A percentile compares a stretch with the other conserved stretches of the same genome.
phyloP scores from a whole-genome alignment of 2,888 invertebrate species.

The Apodemia duryi region DNA sequence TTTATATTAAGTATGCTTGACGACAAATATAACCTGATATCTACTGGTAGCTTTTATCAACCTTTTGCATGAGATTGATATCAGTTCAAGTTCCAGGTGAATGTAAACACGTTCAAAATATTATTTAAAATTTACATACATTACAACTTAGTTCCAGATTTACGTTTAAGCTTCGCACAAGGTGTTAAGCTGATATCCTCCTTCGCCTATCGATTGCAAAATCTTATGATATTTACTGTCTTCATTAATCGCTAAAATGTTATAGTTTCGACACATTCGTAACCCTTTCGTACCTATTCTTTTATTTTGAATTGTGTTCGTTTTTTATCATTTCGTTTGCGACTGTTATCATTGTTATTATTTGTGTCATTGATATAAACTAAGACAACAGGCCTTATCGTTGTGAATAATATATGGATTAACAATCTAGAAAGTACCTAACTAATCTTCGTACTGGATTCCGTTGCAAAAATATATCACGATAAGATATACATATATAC shows the following conservation, averaged over 20 bases:
- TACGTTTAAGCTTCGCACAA: no score
- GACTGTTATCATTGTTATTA: constrained; percentile 2
- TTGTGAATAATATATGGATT: neutral
- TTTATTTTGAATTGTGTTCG: constrained; percentile 1
- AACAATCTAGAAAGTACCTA: constrained; percentile 5
- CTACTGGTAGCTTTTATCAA: no score
- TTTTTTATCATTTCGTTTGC: neutral
- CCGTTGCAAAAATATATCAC: neutral
- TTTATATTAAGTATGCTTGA: no score
- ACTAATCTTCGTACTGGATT: neutral
- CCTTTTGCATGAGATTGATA: no score
- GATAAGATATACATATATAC: neutral
- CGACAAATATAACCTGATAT: no score
- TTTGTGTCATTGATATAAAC: constrained; percentile 9
- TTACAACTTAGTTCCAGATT: no score
- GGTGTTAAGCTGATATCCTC: no score
- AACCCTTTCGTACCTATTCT: neutral
- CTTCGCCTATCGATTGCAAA: no score
- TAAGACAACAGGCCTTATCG: constrained; percentile 3
- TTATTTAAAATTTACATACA: no score
- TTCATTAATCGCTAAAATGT: neutral
- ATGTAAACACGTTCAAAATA: no score
- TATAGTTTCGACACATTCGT: neutral
- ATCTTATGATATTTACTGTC: no score
- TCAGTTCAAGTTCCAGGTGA: no score